Evolutionary conservation across 2,113 vertebrate species (phyloP), one percentile per base, ranked within the genome.

Genomic region (Hemibagrus wyckioides): DNA sequence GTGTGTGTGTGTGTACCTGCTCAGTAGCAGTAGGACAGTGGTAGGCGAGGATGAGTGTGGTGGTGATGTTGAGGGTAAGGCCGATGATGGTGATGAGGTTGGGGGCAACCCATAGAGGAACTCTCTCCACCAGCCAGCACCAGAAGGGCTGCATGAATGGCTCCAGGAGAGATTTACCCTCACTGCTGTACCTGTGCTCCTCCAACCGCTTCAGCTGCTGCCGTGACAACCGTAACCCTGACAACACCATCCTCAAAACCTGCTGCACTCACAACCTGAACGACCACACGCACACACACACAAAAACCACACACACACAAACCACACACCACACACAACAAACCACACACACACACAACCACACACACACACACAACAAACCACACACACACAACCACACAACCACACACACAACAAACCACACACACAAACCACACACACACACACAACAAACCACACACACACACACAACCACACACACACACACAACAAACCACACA

Each of bases 11-110:
- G 86, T 93, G 93, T 92, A 97, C 97, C 96, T 97, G 95, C 33
- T 97, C 96, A 4, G 96, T 97, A 87, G 96, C 97, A 91, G 97
- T 97, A 17, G 96, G 97, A 86, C 97, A 97, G 91, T 97, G 96
- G 91, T 92, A 96, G 50, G 96, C 93, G 93, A 97, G 93, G 61
- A 97, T 92, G 90, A 97, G 90, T 41, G 97, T 97, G 86, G 96
- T 97, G 89, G 94, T 92, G 91, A 97, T 96, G 90, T 97, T 97
- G 91, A 96, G 95, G 61, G 93, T 92, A 84, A 97, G 95, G 93
- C 97, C 97, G 3, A 96, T 90, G 85, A 97, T 94, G 87, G 97
- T 97, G 94, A 97, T 97, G 82, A 97, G 94, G 90, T 97, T 97
- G 0, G 97, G 97, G 28, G 97, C 97, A 76, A 97, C 95, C 97